Conservation (phyloP, 2,113 vertebrate genomes). For the Candoia aspera region DNA sequence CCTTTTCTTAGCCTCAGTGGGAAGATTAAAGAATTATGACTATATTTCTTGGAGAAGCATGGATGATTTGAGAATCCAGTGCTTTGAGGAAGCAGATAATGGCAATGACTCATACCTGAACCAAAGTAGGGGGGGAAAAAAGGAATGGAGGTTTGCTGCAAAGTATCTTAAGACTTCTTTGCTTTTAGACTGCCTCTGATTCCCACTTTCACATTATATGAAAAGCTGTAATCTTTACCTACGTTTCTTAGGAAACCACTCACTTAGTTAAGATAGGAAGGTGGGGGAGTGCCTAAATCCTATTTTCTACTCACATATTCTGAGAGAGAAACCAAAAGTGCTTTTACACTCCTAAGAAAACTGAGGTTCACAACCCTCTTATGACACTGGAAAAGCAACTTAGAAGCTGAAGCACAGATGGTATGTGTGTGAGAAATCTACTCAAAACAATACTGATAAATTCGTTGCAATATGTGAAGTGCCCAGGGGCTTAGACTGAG, state of each 20-base stretch:
- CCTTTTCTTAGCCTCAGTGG: not conserved
- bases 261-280: not conserved
- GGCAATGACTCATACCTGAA: not conserved
- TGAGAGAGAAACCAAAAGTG: conserved; percentile 13
- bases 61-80: not conserved
- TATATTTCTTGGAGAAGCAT: not conserved
- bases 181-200: conserved; percentile 35
- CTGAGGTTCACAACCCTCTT: not conserved
- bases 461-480: not conserved
- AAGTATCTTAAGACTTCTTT: conserved; percentile 38
- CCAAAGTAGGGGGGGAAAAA: conserved; percentile 6
- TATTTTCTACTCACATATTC: conserved; percentile 10
- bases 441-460: not conserved
- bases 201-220: conserved; percentile 37
- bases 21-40: not conserved
- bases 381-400: not conserved
- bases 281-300: not conserved
- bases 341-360: conserved; percentile 15
- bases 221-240: conserved; percentile 51
- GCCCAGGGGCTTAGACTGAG: not conserved
- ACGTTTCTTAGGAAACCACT: conserved; percentile 32
- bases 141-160: conserved; percentile 15
- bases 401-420: not conserved
- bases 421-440: not conserved
- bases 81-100: not conserved